A percentile compares a stretch with the other conserved stretches of the same genome.
Conservation (phyloP, 2,797 vertebrate genomes). For the Callimico goeldii region DNA sequence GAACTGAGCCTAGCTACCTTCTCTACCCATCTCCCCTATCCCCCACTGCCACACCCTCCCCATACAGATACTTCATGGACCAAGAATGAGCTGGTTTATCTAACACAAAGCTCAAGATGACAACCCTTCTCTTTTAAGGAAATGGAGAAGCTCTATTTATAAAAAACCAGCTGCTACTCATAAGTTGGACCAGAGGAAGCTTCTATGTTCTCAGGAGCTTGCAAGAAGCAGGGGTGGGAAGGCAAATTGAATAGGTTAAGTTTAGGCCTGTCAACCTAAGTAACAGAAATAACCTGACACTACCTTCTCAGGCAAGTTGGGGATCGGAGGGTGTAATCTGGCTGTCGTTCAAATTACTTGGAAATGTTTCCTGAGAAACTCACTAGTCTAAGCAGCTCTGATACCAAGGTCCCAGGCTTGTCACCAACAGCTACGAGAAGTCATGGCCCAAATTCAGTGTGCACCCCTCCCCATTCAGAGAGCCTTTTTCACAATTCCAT, state of each 20-base stretch:
- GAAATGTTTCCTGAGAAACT: slow-evolving; percentile 39
- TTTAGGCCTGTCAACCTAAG: not conserved
- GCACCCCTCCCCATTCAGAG: not conserved
- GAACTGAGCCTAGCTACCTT: not conserved
- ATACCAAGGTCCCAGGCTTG: not conserved
- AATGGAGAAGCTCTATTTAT: slow-evolving; percentile 56
- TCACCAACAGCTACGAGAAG: not conserved
- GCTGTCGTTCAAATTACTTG: slow-evolving; percentile 5
- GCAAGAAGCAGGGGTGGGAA: not conserved
- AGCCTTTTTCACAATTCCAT: not conserved
- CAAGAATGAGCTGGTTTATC: slow-evolving; percentile 52
- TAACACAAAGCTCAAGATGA: slow-evolving; percentile 34
- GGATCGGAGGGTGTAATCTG: not conserved
- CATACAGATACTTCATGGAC: slow-evolving; percentile 37
- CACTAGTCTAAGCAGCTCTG: not conserved
- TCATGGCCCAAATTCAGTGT: not conserved
- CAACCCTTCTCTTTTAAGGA: slow-evolving; percentile 23
- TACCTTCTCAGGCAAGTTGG: not conserved
- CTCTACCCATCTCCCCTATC: not conserved
- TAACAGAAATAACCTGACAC: slow-evolving; percentile 21
- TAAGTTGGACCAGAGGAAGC: slow-evolving; percentile 19
- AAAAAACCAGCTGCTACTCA: slow-evolving; percentile 16
- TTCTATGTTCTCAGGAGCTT: slow-evolving; percentile 28
- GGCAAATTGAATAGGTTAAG: not conserved
- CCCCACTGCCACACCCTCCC: not conserved